Evolutionary conservation across 2,113 vertebrate genomes (phyloP), one percentile per base, ranked within the genome.

Genomic region (Anhinga rufa): DNA sequence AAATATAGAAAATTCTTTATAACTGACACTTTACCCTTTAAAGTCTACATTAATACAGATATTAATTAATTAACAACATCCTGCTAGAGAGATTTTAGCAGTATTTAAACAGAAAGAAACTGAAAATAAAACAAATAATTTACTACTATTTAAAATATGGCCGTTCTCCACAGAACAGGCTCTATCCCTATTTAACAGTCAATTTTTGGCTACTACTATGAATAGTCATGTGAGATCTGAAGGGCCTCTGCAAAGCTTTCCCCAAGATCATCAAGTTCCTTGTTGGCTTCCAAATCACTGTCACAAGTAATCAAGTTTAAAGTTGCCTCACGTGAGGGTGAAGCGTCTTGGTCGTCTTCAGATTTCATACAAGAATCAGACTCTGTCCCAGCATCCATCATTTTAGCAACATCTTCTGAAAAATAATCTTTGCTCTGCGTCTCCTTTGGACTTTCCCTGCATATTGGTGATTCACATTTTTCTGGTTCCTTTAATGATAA

Each of bases 241-340:
- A 91, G 52, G 14, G 76, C 9, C 0, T 78, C 91, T 69, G 88
- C 55, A 42, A 96, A 93, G 14, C 18, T 84, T 55, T 94, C 65
- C 86, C 89, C 62, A 22, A 98, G 93, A 46, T 93, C 77, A 24
- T 94, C 86, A 19, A 97, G 69, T 44, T 93, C 86, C 69, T 34
- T 70, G 17, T 3, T 80, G 57, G 69, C 60, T 70, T 97, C 97
- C 4, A 72, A 72, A 70, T 95, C 97, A 68, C 85, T 91, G 7
- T 93, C 80, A 25, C 38, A 89, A 28, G 84, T 71, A 12, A 65
- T 57, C 17, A 80, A 62, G 42, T 79, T 82, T 85, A 88, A 94
- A 77, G 88, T 78, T 21, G 72, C 88, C 32, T 86, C 75, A 44
- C 16, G 20, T 17, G 40, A 57, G 46, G 40, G 61, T 44, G 92